Conservation (phyloP, 2,888 invertebrate species). For the Elegia similella region DNA sequence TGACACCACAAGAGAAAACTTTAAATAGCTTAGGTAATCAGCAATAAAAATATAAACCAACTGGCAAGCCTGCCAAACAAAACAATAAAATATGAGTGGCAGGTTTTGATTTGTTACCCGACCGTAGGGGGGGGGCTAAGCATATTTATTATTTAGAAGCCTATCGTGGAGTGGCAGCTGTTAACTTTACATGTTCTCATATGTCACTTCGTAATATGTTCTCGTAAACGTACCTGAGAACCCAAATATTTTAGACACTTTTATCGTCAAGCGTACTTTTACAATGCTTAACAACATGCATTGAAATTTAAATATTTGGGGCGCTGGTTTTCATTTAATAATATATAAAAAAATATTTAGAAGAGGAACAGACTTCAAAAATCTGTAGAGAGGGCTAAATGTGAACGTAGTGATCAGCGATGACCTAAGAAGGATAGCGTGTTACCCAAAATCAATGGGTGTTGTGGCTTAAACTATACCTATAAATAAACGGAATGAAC, state of each 20-base stretch:
- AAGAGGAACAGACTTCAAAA: neutral
- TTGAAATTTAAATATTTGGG: no score
- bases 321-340: no score
- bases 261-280: no score
- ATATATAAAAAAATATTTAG: neutral
- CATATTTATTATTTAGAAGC: neutral
- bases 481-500: conserved; percentile 1
- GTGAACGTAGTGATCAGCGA: neutral
- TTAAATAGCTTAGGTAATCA: neutral
- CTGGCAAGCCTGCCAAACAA: neutral
- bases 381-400: neutral
- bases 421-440: conserved; percentile 4
- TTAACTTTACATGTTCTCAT: neutral
- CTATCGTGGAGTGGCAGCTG: neutral
- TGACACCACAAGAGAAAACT: no score
- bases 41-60: neutral
- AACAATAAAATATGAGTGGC: neutral
- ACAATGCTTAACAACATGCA: no score
- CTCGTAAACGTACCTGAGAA: neutral
- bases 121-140: neutral
- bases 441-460: conserved; percentile 11
- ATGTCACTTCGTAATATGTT: neutral
- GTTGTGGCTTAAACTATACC: neutral
- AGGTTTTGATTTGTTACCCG: neutral
- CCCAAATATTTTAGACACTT: no score